Conservation (phyloP, 2,888 invertebrate species). For the Cheilosia soror region DNA sequence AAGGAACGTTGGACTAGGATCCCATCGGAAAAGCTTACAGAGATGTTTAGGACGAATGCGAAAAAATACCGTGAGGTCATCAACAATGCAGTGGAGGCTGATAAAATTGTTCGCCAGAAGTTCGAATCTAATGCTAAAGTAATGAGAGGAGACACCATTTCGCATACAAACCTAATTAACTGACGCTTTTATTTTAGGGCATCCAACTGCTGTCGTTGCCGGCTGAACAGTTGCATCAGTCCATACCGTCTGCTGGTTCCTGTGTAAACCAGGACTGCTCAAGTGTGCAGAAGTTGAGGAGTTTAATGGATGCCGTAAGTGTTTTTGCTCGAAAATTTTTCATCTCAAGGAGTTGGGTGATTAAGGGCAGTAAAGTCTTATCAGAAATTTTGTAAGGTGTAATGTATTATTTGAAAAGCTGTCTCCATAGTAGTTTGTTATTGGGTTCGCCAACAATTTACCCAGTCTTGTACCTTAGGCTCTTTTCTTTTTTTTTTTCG, state of each 20-base stretch:
- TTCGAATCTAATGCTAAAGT: constrained; percentile 88
- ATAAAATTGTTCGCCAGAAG: constrained; percentile 94
- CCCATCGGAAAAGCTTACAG: constrained; percentile 93
- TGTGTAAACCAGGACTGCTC: constrained; percentile 86
- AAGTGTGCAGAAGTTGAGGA: constrained; percentile 88
- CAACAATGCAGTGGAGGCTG: constrained; percentile 93
- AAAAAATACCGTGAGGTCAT: constrained; percentile 96
- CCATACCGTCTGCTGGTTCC: constrained; percentile 88
- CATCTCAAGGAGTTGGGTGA: no score
- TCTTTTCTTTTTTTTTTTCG: no score
- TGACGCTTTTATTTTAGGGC: constrained; percentile 83
- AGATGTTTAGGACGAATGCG: constrained; percentile 94
- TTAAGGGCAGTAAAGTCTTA: no score
- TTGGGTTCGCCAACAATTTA: no score
- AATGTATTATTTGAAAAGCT: no score
- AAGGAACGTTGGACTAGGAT: constrained; percentile 97
- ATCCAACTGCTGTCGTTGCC: constrained; percentile 93
- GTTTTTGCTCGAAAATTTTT: neutral
- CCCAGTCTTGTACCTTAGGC: no score
- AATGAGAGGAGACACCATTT: neutral
- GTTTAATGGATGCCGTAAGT: constrained; percentile 90
- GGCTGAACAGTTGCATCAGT: constrained; percentile 88
- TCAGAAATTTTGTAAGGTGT: no score
- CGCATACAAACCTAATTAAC: neutral
- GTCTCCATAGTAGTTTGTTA: no score